Base-by-base conservation (phyloP, 2,888 invertebrate species). In the Formica aserva region DNA sequence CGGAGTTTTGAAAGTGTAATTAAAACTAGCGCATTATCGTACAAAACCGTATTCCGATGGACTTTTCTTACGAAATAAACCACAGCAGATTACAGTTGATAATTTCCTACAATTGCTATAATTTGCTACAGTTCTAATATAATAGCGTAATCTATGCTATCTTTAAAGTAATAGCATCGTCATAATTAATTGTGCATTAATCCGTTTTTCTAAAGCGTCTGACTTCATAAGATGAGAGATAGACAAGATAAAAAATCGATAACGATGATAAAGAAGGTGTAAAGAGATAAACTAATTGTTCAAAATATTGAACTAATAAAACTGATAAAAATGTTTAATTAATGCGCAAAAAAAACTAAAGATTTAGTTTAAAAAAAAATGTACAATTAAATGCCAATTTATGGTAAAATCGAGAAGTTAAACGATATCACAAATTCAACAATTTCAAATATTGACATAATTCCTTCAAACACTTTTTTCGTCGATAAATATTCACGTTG, bases 1-100 rank as follows among this genome's bases (percentile, higher is more conserved):
- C 62, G 52, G 45, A 75, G 84, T 66, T 41, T 83, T 82, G 83
- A 84, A 87, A 90, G 85, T 85, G 89, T 89, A 92, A 92, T 92
- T 90, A 92, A 92, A 92, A 88, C 86, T 84, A 83, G 75, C 86
- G 80, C 75, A 82, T 66, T 67, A 35, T 38, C 57, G 13, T 18
- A 26, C 2, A 9, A 22, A 48, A 29, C 29, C 22, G 13, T 29
- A 22, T 38, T 45, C 35, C 1, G 41, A 32, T 29, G 11, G 2
- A 15, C 3, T 57, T 77, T 48, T 83, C 85, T 74, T 63, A 78
- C 65, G 72, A 82, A 71, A 83, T 82, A 78, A 83, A 69, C 77
- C 48, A 84, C 72, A 66, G 8, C 1, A 18, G 69, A 87, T 71
- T 35, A 76, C 74, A 45, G 52, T 82, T 87, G 84, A 67, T 75